Evolutionary conservation across 2,113 vertebrate genomes (phyloP).

Genomic region (Amia ocellicauda): DNA sequence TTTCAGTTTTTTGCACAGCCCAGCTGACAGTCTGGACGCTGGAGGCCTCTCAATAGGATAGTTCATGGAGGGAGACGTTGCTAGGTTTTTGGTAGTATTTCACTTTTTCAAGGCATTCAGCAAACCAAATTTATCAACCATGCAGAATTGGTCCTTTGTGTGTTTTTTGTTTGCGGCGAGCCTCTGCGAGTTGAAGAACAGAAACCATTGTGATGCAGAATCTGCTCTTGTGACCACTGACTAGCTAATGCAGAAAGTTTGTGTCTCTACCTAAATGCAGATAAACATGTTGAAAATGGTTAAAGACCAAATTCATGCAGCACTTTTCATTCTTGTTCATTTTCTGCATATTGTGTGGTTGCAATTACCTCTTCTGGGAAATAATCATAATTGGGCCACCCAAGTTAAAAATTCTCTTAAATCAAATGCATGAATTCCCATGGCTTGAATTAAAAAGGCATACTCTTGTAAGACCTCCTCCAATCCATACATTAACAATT

Average conservation of each 20-base stretch:
- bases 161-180: conserved; percentile 33
- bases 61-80: conserved; percentile 37
- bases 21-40: background rate
- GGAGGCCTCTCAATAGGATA: background rate
- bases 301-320: conserved; percentile 35
- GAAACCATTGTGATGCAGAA: conserved; percentile 54
- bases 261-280: conserved; percentile 41
- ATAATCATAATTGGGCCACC: conserved; percentile 53
- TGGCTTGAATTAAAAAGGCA: conserved; percentile 57
- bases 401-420: conserved; percentile 36
- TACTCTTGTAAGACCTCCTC: too few relatives aligned
- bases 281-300: conserved; percentile 44
- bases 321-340: conserved; percentile 24
- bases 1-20: background rate
- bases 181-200: conserved; percentile 47
- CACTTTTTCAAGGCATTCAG: conserved; percentile 40
- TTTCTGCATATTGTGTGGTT: conserved; percentile 36
- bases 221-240: conserved; percentile 49
- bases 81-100: conserved; percentile 41
- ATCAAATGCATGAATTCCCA: conserved; percentile 44
- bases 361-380: conserved; percentile 32
- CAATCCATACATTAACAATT: too few relatives aligned
- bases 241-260: conserved; percentile 59
- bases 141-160: conserved; percentile 50
- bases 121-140: conserved; percentile 52